Evolutionary conservation across 2,113 vertebrate genomes (phyloP).

Genomic region (Actenoides lindsayi): DNA sequence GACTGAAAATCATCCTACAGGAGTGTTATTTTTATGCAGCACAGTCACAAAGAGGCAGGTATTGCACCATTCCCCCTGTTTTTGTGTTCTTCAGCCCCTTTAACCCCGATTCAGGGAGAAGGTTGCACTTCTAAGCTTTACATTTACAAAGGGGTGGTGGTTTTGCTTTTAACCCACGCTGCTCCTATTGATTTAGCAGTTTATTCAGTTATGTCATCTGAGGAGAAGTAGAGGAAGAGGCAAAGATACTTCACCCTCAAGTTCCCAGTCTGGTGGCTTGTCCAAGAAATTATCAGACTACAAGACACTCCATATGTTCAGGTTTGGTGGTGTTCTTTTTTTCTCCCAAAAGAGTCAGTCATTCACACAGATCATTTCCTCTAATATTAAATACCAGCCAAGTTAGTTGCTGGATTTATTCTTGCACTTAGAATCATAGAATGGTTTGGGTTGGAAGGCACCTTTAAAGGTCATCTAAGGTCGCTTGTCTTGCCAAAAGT

Average conservation of each 20-base stretch:
- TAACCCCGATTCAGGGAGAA: background rate
- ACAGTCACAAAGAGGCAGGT: background rate
- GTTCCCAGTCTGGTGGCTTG: background rate
- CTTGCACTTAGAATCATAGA: background rate
- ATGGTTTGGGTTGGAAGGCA: too few species aligned
- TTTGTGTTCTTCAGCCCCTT: background rate
- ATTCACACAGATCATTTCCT: background rate
- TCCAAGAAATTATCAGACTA: background rate
- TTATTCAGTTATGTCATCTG: background rate
- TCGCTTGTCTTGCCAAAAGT: background rate
- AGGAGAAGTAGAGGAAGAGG: background rate
- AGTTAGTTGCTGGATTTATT: background rate
- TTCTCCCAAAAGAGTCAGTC: background rate
- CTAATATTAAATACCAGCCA: background rate
- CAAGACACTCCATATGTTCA: background rate
- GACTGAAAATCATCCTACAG: background rate
- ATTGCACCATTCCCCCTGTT: background rate
- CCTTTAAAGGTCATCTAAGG: too few species aligned
- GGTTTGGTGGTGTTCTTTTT: background rate
- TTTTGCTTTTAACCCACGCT: background rate
- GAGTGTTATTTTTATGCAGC: background rate
- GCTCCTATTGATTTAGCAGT: background rate
- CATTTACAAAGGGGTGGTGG: fast-evolving
- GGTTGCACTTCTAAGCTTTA: background rate
- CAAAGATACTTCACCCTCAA: background rate